Base-by-base conservation (phyloP, 37 sponge, comb jelly and placozoan genomes). In the Agelas oroides region DNA sequence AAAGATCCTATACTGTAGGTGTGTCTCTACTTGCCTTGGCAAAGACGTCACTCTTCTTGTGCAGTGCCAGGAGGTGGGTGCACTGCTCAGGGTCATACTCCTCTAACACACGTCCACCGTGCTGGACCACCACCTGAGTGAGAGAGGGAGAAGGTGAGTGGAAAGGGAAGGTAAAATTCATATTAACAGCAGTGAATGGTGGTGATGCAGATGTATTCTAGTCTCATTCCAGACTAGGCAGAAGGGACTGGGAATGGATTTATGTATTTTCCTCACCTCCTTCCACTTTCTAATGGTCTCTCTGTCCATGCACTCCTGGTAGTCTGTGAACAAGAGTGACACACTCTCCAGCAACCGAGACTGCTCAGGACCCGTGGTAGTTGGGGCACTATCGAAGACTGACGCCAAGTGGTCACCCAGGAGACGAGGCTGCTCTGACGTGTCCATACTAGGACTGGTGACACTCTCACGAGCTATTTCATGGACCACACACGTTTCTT, bases 51-150 rank as follows among this genome's bases (percentile, higher is more conserved):
- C 94, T 87, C 30, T 73, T 86, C 82, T 82, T 79, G 77, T 87
- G 73, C 71, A 86, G 76, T 14, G 91, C 90, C 28, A 94, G 64
- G 19, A 94, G 36, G 67, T 94, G 94, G 11, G 94, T 94, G 76
- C 90, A 89, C 62, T 62, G 28, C 23, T 53, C 39, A 14, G 80
- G 5, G 73, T 88, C 86, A 57, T 93, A 93, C 32, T 35, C 58
- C 21, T 79, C 61, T 32, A 83, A 6, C 19, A 94, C 80, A 24
- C 17, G 15, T 0, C 94, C 94, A 34, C 94, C 94, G 89, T 90
- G 84, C 35, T 83, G 79, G 11, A 13, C 25, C 5, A 94, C 70
- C 38, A 94, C 94, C 94, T 94, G 90, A 2, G 46, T 5, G 23
- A 8, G 46, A 8, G 46, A 46, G 46, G 46, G 46, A 8, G 46